Evolutionary conservation across 2,888 invertebrate species (phyloP).

Genomic region (Seladonia tumulorum): DNA sequence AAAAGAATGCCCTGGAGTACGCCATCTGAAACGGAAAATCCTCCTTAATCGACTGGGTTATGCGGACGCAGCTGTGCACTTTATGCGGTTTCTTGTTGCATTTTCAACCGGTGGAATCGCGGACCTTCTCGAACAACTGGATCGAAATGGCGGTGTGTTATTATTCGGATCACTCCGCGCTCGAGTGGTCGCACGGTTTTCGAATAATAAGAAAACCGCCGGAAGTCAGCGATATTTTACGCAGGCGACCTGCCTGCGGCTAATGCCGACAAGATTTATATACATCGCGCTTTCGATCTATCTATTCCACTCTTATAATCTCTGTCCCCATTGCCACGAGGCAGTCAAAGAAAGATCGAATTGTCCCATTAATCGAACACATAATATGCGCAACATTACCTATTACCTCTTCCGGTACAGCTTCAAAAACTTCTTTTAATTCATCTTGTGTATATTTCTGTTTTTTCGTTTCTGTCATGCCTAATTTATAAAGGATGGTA

Average conservation of each 20-base stretch:
- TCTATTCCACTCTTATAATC: background rate
- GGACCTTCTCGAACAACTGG: slow-evolving; percentile 1
- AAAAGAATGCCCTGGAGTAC: background rate
- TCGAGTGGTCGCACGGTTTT: slow-evolving; percentile 30
- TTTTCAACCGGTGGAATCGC: background rate
- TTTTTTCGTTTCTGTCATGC: too few relatives aligned
- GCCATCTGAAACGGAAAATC: background rate
- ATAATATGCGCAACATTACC: too few relatives aligned
- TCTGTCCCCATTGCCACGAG: background rate
- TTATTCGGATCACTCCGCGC: slow-evolving; percentile 44
- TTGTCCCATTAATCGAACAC: too few relatives aligned
- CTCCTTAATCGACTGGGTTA: slow-evolving; percentile 9
- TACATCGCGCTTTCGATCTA: slow-evolving; percentile 33
- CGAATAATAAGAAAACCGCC: slow-evolving; percentile 60
- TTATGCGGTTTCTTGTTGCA: slow-evolving; percentile 48
- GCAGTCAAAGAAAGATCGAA: slow-evolving; percentile 41
- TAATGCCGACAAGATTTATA: slow-evolving; percentile 67
- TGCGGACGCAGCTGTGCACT: background rate
- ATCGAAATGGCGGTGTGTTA: slow-evolving; percentile 28
- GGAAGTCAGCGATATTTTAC: slow-evolving; percentile 65
- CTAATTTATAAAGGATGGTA: too few relatives aligned
- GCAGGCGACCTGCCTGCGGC: slow-evolving; percentile 35
- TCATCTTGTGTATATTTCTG: too few relatives aligned
- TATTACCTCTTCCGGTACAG: too few relatives aligned
- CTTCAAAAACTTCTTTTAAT: too few relatives aligned